Conservation (phyloP, 2,888 invertebrate genomes). For the Clostera curtula region DNA sequence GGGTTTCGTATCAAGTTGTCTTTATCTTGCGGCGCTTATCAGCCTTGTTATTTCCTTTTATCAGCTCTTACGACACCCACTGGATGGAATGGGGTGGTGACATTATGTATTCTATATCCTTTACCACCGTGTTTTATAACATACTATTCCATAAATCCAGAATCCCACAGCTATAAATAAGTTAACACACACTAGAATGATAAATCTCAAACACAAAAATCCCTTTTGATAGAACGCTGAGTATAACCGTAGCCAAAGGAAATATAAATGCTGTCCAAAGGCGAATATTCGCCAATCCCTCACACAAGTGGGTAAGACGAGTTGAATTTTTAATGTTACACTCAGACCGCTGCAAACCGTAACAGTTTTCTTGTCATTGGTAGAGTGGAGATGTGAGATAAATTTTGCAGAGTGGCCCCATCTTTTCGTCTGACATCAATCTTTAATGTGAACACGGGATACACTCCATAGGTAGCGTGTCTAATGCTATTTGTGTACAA, state of each 20-base stretch:
- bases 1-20: too few relatives aligned
- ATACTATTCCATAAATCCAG: too few relatives aligned
- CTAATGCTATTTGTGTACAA: constrained; percentile 59
- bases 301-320: constrained; percentile 74
- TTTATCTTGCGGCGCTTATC: too few relatives aligned
- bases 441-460: constrained; percentile 65
- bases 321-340: constrained; percentile 74
- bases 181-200: constrained; percentile 24
- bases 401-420: constrained; percentile 76
- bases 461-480: constrained; percentile 67
- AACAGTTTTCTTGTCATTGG: constrained; percentile 76
- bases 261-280: constrained; percentile 74
- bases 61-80: too few relatives aligned
- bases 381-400: constrained; percentile 72
- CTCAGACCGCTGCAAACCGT: constrained; percentile 75
- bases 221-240: constrained; percentile 43
- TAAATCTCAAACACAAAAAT: constrained; percentile 34
- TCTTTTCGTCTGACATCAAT: constrained; percentile 73
- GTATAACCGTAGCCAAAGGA: constrained; percentile 60
- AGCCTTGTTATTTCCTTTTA: too few relatives aligned
- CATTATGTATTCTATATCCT: too few relatives aligned
- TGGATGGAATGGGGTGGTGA: too few relatives aligned
- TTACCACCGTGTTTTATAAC: too few relatives aligned
- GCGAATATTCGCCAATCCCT: constrained; percentile 72
- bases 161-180: constrained; percentile 18